These are phyloP conservation scores for Cavia aperea DNA, from an alignment of 2,113 vertebrate genomes.

Conservation along the genomic window DNA sequence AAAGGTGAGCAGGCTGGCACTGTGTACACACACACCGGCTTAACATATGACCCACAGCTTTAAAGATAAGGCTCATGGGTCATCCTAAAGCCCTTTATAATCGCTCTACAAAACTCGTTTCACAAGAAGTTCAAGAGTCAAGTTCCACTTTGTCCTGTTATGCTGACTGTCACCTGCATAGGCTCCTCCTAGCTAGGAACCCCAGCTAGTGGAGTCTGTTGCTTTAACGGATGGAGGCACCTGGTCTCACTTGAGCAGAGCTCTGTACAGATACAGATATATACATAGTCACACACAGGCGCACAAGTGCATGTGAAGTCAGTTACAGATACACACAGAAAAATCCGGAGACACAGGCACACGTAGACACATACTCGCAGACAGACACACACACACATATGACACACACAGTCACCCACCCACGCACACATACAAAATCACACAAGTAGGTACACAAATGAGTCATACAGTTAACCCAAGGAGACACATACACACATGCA, in stretches of 20 bases:
- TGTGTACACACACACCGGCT: not conserved
- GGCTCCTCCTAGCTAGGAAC: not conserved
- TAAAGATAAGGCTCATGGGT: not conserved
- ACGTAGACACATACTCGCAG: too few relatives aligned
- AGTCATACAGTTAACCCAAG: not conserved
- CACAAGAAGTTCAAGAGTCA: not conserved
- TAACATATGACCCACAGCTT: fast-evolving
- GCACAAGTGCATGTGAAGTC: not conserved
- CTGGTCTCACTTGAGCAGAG: not conserved
- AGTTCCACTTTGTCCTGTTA: too few relatives aligned
- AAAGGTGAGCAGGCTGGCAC: not conserved
- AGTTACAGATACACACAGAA: not conserved
- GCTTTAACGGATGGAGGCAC: not conserved
- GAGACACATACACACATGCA: not conserved
- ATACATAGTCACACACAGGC: not conserved
- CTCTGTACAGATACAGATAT: not conserved
- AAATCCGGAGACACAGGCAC: not conserved
- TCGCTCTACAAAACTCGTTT: not conserved
- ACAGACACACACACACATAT: too few relatives aligned
- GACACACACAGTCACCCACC: not conserved
- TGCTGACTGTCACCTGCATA: not conserved
- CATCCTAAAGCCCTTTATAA: not conserved
- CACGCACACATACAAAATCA: not conserved
- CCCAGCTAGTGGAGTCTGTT: not conserved
- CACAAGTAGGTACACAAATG: not conserved